Percentiles rank a stretch among this genome's conserved stretches.
These are phyloP conservation scores for Rhinopithecus roxellana DNA, from an alignment of 2,113 vertebrate species.

Conservation along the genomic window DNA sequence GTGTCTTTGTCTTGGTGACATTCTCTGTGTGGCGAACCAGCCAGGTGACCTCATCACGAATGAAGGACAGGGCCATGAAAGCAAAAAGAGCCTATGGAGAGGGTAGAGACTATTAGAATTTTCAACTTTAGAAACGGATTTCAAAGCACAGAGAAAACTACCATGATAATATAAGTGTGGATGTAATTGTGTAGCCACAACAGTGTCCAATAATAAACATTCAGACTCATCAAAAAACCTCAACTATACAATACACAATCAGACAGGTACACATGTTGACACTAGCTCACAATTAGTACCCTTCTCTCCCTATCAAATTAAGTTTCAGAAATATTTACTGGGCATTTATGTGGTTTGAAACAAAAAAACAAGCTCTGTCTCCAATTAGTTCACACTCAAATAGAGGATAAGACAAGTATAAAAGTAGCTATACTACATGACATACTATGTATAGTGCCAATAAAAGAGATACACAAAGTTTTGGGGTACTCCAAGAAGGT, in stretches of 20 bases:
- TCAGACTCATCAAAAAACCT: background rate
- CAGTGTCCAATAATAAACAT: conserved; percentile 1
- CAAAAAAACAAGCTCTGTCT: conserved; percentile 28
- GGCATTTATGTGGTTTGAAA: conserved; percentile 1
- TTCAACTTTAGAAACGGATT: background rate
- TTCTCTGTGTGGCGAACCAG: conserved; percentile 92
- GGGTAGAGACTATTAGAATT: background rate
- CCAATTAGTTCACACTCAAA: conserved; percentile 36
- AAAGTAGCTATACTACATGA: background rate
- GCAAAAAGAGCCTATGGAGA: conserved; percentile 88
- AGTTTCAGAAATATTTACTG: conserved; percentile 62
- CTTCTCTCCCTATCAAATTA: background rate
- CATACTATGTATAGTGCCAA: background rate
- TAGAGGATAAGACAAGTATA: background rate
- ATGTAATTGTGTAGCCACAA: background rate
- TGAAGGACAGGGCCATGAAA: conserved; percentile 95
- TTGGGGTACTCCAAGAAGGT: background rate
- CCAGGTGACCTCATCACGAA: conserved; percentile 95
- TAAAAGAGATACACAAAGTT: background rate
- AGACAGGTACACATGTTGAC: background rate
- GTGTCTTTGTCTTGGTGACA: conserved; percentile 92
- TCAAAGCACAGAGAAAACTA: conserved; percentile 37
- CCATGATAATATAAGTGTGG: background rate
- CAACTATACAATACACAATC: background rate
- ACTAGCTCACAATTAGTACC: background rate